phyloP scores from a whole-genome alignment of 2,797 vertebrate species.

The Enteromius paludinosus region DNA sequence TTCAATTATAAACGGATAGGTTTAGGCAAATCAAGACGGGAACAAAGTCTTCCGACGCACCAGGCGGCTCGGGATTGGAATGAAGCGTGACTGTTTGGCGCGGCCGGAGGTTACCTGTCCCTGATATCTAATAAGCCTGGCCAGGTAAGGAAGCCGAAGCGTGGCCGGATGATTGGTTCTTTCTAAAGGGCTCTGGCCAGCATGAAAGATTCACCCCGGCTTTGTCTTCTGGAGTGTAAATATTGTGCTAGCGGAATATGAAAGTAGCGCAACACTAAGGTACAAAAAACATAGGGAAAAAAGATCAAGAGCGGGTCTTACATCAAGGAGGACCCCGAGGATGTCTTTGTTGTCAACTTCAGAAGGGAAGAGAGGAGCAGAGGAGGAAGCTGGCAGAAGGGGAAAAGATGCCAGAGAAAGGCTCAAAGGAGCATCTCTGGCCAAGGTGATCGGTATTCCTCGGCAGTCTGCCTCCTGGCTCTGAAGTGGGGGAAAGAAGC shows the following conservation, averaged over 20 bases:
- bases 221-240: slow-evolving; percentile 99
- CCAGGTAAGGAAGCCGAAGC: slow-evolving; percentile 32
- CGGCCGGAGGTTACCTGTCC: slow-evolving; percentile 29
- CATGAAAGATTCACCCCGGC: slow-evolving; percentile 89
- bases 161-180: slow-evolving; percentile 76
- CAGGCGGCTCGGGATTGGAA: neutral
- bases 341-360: slow-evolving; percentile 99
- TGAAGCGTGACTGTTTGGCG: neutral
- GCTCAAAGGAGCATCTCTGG: slow-evolving; percentile 99
- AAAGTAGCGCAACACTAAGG: slow-evolving; percentile 99
- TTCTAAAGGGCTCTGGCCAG: slow-evolving; percentile 64
- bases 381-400: slow-evolving; percentile 99
- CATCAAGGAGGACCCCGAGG: slow-evolving; percentile 99
- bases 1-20: slow-evolving; percentile 51
- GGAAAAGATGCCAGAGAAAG: slow-evolving; percentile 99
- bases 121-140: slow-evolving; percentile 16
- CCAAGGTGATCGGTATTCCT: slow-evolving; percentile 99
- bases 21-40: slow-evolving; percentile 35
- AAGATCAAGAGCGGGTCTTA: slow-evolving; percentile 99
- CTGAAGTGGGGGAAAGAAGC: slow-evolving; percentile 99
- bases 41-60: slow-evolving; percentile 13
- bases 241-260: slow-evolving; percentile 99
- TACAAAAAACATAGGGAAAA: slow-evolving; percentile 96
- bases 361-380: slow-evolving; percentile 99
- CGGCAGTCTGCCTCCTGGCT: slow-evolving; percentile 99